Evolutionary conservation across 2,888 invertebrate species (phyloP).

Genomic region (Drosophila austrosaltans): DNA sequence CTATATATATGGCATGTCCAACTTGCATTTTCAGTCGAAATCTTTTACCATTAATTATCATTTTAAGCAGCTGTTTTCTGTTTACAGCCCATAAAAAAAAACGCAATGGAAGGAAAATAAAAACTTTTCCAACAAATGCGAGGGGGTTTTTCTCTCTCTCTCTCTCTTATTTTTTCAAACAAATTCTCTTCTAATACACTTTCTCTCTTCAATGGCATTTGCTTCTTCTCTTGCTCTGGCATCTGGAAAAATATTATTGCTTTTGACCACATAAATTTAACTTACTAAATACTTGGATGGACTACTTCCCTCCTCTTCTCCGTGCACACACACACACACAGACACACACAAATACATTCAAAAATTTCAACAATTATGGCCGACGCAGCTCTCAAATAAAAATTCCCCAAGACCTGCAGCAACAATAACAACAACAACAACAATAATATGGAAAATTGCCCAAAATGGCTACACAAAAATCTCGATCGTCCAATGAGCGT

Average conservation of each 20-base stretch:
- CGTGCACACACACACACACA: constrained; percentile 50
- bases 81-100: constrained; percentile 58
- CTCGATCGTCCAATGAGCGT: constrained; percentile 75
- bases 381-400: constrained; percentile 67
- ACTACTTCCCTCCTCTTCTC: constrained; percentile 28
- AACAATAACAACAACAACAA: constrained; percentile 40
- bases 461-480: constrained; percentile 75
- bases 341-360: constrained; percentile 60
- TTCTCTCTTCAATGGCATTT: constrained; percentile 7
- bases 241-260: constrained; percentile 47
- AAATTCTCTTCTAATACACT: neutral
- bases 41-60: neutral
- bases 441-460: constrained; percentile 56
- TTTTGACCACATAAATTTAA: constrained; percentile 55
- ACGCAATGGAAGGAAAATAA: neutral
- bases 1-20: neutral
- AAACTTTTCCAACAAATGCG: neutral
- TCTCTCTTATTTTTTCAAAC: constrained; percentile 2
- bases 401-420: constrained; percentile 37
- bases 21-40: constrained; percentile 15
- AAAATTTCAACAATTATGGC: constrained; percentile 80
- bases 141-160: constrained; percentile 9
- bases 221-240: constrained; percentile 26
- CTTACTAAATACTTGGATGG: constrained; percentile 9
- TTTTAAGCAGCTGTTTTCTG: constrained; percentile 71